Percentiles rank a stretch among this genome's conserved stretches.
phyloP scores from a whole-genome alignment of 1,140 invertebrate genomes.

The Sminthurides bifidus region DNA sequence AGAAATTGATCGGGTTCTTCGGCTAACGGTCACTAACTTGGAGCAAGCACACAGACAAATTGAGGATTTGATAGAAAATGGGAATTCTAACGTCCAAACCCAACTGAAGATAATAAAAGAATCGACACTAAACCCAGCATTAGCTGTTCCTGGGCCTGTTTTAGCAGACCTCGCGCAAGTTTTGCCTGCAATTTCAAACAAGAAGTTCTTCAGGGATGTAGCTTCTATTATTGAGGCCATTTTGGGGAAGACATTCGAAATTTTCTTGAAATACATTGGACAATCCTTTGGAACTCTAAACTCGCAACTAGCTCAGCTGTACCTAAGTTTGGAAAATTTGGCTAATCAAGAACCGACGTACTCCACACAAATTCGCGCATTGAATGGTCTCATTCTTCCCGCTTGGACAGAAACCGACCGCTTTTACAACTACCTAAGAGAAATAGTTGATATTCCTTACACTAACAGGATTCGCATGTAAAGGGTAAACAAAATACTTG shows the following conservation, averaged over 20 bases:
- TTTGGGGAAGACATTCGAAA: conserved; percentile 14
- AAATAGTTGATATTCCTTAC: no score
- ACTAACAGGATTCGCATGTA: no score
- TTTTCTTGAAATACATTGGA: background rate
- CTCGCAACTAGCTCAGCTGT: no score
- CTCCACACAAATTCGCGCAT: no score
- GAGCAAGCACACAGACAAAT: background rate
- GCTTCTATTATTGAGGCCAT: conserved; percentile 8
- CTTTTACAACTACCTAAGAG: no score
- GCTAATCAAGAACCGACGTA: no score
- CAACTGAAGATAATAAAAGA: background rate
- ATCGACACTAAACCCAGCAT: background rate
- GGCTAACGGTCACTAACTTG: background rate
- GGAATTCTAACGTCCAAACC: background rate
- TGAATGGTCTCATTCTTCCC: no score
- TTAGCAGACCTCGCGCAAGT: background rate
- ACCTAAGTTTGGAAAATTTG: no score
- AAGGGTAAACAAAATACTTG: no score
- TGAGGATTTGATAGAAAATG: background rate
- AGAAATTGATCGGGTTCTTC: background rate
- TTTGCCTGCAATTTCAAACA: conserved; percentile 2
- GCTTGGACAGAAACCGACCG: no score
- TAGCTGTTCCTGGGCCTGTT: background rate
- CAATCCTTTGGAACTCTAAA: background rate
- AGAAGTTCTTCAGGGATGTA: background rate